Percentiles rank a stretch among this genome's conserved stretches.
phyloP scores from a whole-genome alignment of 1,140 invertebrate species.

The Sminthurinus signatus region DNA sequence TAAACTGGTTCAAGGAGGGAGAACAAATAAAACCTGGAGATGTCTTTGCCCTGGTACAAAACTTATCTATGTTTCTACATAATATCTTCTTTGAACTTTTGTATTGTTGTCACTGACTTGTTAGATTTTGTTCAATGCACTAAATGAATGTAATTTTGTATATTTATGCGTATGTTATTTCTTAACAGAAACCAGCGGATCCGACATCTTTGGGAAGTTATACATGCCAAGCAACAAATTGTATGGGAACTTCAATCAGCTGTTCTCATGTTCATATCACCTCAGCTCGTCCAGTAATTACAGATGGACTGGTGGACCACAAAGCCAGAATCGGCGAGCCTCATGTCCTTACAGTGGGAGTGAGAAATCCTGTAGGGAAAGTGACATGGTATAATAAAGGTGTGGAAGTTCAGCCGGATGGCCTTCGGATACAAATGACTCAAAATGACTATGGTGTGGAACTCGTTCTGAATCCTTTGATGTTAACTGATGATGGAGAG shows the following conservation, averaged over 20 bases:
- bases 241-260: slow-evolving; percentile 71
- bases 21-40: slow-evolving; percentile 80
- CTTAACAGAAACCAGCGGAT: slow-evolving; percentile 66
- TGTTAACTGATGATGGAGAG: slow-evolving; percentile 72
- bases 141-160: too few relatives aligned
- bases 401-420: slow-evolving; percentile 1
- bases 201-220: slow-evolving; percentile 76
- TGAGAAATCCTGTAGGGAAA: slow-evolving; percentile 10
- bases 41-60: slow-evolving; percentile 73
- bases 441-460: slow-evolving; percentile 51
- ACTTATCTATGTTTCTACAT: too few relatives aligned
- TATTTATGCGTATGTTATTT: too few relatives aligned
- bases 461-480: slow-evolving; percentile 54
- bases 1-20: slow-evolving; percentile 77
- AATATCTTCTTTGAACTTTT: too few relatives aligned
- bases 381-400: slow-evolving; percentile 25
- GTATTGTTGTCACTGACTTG: too few relatives aligned
- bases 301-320: slow-evolving; percentile 25
- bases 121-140: too few relatives aligned
- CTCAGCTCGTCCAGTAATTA: slow-evolving; percentile 46
- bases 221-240: slow-evolving; percentile 73
- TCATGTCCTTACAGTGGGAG: slow-evolving; percentile 12
- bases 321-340: slow-evolving; percentile 30
- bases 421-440: neutral
- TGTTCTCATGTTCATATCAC: slow-evolving; percentile 74